Base-by-base conservation (phyloP, 1,140 invertebrate genomes). In the Dinoponera quadriceps region DNA sequence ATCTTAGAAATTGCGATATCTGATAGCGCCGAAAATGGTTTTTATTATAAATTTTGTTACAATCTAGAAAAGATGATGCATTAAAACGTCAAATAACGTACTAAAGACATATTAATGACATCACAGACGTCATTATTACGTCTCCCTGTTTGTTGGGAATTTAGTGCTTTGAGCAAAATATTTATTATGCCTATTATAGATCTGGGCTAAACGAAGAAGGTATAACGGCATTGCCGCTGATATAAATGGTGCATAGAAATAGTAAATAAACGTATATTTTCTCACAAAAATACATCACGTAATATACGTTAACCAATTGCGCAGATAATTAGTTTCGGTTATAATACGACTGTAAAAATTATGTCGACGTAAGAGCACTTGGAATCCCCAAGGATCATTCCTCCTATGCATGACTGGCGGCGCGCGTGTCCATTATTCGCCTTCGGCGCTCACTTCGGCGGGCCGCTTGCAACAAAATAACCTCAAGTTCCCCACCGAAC, bases 381-480 rank as follows among this genome's bases (percentile, higher is more conserved):
- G 54, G 55, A 63, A 71, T 75, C 77, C 66, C 55, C 51, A 38
- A 25, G 62, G 29, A 73, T 69, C 59, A 22, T 59, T 75, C 14
- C n/a, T n/a, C 59, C 20, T 66, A 82, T 73, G 80, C 22, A 18
- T 74, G 25, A 44, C 57, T 83, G 78, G 68, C 51, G 55, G 83
- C 75, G 13, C 54, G 51, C 38, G 71, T 48, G 71, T 48, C 57
- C 62, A 20, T 71, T 59, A 74, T 59, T 38, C 29, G n/a, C 59
- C 51, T 73, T 75, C 51, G 72, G 25, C 27, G 22, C 66, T 14
- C n/a, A 66, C 16, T 25, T 44, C 49, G 68, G 55, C 59, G 62
- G 62, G 82, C 74, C 57, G 57, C 83, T 90, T 87, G 88, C 85
- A 91, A 91, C 87, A 89, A 91, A 83, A 77, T 72, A 91, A 90